Base-by-base conservation (phyloP, 1,140 invertebrate species). In the Trissolcus basalis region DNA sequence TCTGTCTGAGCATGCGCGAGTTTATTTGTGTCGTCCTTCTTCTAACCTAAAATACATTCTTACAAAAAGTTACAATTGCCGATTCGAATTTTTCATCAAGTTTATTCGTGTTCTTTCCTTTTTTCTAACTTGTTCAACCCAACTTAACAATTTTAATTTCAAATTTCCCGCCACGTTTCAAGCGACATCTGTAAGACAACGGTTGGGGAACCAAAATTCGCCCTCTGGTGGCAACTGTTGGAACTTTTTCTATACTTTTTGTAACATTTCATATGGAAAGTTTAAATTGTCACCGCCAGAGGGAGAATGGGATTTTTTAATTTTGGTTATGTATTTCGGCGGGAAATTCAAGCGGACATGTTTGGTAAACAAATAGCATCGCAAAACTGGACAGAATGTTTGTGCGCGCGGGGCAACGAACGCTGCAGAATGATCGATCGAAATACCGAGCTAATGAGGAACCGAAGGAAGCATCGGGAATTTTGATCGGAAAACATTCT, bases 401-500 rank as follows among this genome's bases (percentile, higher is more conserved):
- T 27, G 6, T 55, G 4, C 12, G 39, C 53, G 15, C 33, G 55
- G 41, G 48, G 55, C 73, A 67, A 67, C 47, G 61, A 35, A 60
- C 67, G 73, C 74, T 59, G 39, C 67, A 67, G 63, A 77, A 71
- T 71, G 63, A 77, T 77, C 67, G 74, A 77, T 77, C 67, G 67
- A 71, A 77, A 77, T 71, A 60, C 67, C 61, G 73, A 61, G 61
- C 74, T 77, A 71, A 77, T 70, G 74, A 77, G 74, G 63, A 77
- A 77, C 61, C 63, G 56, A 15, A 19, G 39, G 49, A 35, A 63
- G 58, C 74, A 72, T 77, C 68, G 56, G 39, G 67, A 71, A 77
- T 77, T 77, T 63, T 63, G 74, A 77, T 77, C 74, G 68, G 61
- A 65, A 65, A 77, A 71, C 74, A 77, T 77, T 71, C 74, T 65